phyloP scores from a whole-genome alignment of 2,797 vertebrate species.

The Hozukius guyotensis region DNA sequence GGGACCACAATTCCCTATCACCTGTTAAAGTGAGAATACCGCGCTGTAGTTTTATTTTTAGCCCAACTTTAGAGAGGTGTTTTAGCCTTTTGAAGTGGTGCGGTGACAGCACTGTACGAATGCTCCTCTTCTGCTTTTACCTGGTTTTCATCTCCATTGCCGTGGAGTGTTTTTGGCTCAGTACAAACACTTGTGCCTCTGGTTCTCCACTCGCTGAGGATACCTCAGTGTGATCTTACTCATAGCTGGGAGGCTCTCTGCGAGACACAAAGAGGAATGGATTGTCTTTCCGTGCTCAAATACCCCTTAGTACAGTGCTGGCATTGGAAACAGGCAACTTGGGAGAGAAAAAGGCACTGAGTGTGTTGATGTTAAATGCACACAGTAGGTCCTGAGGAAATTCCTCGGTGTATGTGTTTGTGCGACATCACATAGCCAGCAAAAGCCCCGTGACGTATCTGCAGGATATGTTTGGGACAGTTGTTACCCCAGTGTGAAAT shows the following conservation, averaged over 20 bases:
- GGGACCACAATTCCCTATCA: constrained; percentile 23
- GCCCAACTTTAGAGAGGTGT: constrained; percentile 29
- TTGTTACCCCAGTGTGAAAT: neutral
- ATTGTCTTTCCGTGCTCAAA: constrained; percentile 53
- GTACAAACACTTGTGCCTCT: constrained; percentile 49
- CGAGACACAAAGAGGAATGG: constrained; percentile 44
- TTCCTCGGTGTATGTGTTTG: constrained; percentile 19
- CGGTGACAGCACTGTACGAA: constrained; percentile 10
- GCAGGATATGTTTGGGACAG: neutral
- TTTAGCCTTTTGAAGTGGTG: constrained; percentile 53
- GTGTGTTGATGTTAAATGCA: constrained; percentile 32
- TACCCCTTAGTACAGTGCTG: constrained; percentile 32
- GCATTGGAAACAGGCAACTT: constrained; percentile 15
- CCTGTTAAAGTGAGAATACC: constrained; percentile 29
- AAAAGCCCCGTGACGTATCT: neutral
- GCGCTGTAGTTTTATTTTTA: constrained; percentile 32
- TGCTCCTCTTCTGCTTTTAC: constrained; percentile 34
- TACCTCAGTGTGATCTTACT: constrained; percentile 50
- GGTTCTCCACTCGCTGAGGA: constrained; percentile 35
- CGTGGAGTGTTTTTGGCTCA: constrained; percentile 46
- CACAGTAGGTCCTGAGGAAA: constrained; percentile 26
- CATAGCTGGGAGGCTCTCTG: constrained; percentile 48
- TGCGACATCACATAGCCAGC: neutral
- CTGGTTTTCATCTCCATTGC: constrained; percentile 39
- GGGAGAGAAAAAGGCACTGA: constrained; percentile 9